A percentile compares a stretch with the other conserved stretches of the same genome.
Evolutionary conservation across 2,888 invertebrate species (phyloP).

Genomic region (Salpingus planirostris): DNA sequence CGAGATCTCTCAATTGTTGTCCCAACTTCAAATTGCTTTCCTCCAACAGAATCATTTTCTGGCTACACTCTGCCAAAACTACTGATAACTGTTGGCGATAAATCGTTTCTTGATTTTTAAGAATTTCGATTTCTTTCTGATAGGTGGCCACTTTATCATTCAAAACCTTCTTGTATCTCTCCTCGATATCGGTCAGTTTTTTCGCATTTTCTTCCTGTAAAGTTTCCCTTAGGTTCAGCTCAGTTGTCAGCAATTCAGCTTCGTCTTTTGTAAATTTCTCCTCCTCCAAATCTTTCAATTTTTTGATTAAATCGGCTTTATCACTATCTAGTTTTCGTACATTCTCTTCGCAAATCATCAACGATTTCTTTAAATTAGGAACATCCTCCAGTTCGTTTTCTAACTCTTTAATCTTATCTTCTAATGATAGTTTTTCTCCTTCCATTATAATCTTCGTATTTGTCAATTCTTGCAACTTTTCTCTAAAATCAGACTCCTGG

Average conservation of each 20-base stretch:
- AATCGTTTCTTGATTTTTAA: conserved; percentile 23
- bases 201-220: conserved; percentile 25
- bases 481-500: conserved; percentile 13
- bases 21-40: conserved; percentile 8
- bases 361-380: conserved; percentile 8
- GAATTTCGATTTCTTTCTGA: conserved; percentile 22
- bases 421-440: conserved; percentile 23
- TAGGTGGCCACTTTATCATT: conserved; percentile 17
- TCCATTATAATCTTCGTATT: conserved; percentile 22
- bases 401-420: conserved; percentile 17
- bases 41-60: conserved; percentile 23
- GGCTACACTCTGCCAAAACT: conserved; percentile 24
- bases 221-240: conserved; percentile 26
- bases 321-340: conserved; percentile 5
- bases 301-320: conserved; percentile 6
- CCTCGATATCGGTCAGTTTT: conserved; percentile 27
- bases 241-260: conserved; percentile 22
- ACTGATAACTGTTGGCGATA: conserved; percentile 24
- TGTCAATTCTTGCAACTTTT: conserved; percentile 20
- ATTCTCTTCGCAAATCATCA: conserved; percentile 6
- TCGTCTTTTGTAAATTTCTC: conserved; percentile 12
- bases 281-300: conserved; percentile 3
- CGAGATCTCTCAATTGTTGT: no score
- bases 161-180: conserved; percentile 22
- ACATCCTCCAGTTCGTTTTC: conserved; percentile 14